A percentile compares a stretch with the other conserved stretches of the same genome.
phyloP scores from a whole-genome alignment of 53 echinoderm and acorn worm species.

The Glandiceps talaboti region DNA sequence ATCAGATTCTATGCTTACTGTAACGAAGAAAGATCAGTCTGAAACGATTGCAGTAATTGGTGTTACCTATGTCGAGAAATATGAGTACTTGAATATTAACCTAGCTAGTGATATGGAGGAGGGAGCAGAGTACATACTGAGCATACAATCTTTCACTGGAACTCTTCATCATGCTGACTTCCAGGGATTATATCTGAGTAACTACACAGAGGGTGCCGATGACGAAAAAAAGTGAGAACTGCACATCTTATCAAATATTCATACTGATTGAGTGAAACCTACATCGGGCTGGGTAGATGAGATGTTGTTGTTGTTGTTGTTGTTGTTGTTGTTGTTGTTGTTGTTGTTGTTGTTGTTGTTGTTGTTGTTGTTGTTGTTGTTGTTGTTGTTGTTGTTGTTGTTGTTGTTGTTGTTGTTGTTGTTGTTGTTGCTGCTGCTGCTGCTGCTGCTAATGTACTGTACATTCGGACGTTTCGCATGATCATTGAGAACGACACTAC shows the following conservation, averaged over 20 bases:
- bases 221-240: constrained; percentile 56
- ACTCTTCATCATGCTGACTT: neutral
- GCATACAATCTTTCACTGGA: constrained; percentile 38
- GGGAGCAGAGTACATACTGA: constrained; percentile 53
- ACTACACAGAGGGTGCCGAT: constrained; percentile 32
- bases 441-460: too few relatives aligned
- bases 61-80: constrained; percentile 2
- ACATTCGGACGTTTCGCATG: too few relatives aligned
- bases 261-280: too few relatives aligned
- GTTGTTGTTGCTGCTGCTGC: too few relatives aligned
- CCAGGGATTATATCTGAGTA: constrained; percentile 75
- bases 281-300: neutral
- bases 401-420: too few relatives aligned
- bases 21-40: neutral
- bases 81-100: neutral
- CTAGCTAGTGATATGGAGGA: constrained; percentile 8
- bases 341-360: too few relatives aligned
- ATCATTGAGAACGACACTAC: too few relatives aligned
- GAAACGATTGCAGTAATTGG: constrained; percentile 21
- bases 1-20: neutral
- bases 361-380: too few relatives aligned
- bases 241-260: too few relatives aligned
- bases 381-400: too few relatives aligned
- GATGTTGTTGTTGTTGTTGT: too few relatives aligned
- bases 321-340: too few relatives aligned